A percentile compares a stretch with the other conserved stretches of the same genome.
phyloP scores from a whole-genome alignment of 2,888 invertebrate species.

The Linyphia triangularis region DNA sequence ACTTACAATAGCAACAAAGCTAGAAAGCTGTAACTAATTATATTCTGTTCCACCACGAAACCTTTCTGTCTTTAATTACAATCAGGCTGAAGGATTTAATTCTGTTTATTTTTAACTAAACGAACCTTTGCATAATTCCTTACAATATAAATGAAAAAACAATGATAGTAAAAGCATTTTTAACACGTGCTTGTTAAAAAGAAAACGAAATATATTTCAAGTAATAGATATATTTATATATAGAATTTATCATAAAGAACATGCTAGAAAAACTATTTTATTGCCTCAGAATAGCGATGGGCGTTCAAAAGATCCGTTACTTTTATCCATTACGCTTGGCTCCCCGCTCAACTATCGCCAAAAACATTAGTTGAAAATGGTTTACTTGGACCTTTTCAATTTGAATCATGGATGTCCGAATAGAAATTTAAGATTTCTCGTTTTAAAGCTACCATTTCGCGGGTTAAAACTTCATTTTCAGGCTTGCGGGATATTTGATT shows the following conservation, averaged over 20 bases:
- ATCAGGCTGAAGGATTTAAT: too few relatives aligned
- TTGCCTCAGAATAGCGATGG: not conserved
- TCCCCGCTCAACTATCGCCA: slow-evolving; percentile 3
- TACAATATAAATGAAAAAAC: not conserved
- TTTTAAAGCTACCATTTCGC: slow-evolving; percentile 33
- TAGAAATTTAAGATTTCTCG: slow-evolving; percentile 22
- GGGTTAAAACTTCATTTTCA: not conserved
- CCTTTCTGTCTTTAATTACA: too few relatives aligned
- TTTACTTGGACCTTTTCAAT: not conserved
- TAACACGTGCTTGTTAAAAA: not conserved
- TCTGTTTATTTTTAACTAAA: too few relatives aligned
- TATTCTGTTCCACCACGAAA: too few relatives aligned
- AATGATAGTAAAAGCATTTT: not conserved
- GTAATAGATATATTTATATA: too few relatives aligned
- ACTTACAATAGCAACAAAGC: too few relatives aligned
- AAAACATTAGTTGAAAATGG: slow-evolving; percentile 23
- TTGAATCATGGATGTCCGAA: not conserved
- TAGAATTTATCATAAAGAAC: too few relatives aligned
- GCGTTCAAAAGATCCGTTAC: not conserved
- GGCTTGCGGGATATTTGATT: not conserved
- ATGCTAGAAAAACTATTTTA: not conserved
- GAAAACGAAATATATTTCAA: not conserved
- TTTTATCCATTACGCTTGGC: not conserved
- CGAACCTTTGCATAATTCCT: not conserved
- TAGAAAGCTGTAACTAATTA: too few relatives aligned